Base-by-base conservation (phyloP, 2,113 vertebrate species). In the Cynopterus brachyotis region DNA sequence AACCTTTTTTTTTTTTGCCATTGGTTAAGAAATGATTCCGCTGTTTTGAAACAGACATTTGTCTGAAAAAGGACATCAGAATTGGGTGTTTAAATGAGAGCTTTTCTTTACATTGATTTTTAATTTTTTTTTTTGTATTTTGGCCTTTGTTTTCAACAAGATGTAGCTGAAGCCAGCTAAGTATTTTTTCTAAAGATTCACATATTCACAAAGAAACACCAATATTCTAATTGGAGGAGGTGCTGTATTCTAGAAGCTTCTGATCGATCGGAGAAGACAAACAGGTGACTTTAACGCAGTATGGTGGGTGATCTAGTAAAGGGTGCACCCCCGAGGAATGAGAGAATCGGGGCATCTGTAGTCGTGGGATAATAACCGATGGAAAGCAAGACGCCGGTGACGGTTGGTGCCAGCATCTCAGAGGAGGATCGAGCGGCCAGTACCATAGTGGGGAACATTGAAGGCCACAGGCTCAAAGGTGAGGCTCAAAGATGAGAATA, bases 11-110 rank as follows among this genome's bases (percentile, higher is more conserved):
- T 28, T 84, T 75, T 84, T 53, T 73, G n/a, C 70, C 35, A 30
- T 55, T 94, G 19, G 79, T 80, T 96, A 70, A 82, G 79, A 96
- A 72, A 57, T 2, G 0, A 22, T 67, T 30, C 88, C 87, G 30
- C 86, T 97, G 45, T 93, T 94, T 90, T 59, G 57, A 94, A 95
- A 42, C 40, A 80, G 81, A n/a, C 24, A 37, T 92, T 93, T 82
- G 37, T 78, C 37, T 35, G 35, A 76, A 91, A 87, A 92, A 94
- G 4, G 15, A 82, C 19, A 70, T 53, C 45, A 40, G 32, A 84
- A 57, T 30, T 53, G 19, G 5, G 35, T 57, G 1, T 79, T 95
- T 79, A 66, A 93, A 93, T 84, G 17, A 67, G 82, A 94, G 12
- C 13, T 76, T 75, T 76, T 80, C 22, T 86, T 97, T 40, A 83